These are phyloP conservation scores for Agonopterix alstromeriana DNA, from an alignment of 2,888 invertebrate genomes.

Conservation along the genomic window DNA sequence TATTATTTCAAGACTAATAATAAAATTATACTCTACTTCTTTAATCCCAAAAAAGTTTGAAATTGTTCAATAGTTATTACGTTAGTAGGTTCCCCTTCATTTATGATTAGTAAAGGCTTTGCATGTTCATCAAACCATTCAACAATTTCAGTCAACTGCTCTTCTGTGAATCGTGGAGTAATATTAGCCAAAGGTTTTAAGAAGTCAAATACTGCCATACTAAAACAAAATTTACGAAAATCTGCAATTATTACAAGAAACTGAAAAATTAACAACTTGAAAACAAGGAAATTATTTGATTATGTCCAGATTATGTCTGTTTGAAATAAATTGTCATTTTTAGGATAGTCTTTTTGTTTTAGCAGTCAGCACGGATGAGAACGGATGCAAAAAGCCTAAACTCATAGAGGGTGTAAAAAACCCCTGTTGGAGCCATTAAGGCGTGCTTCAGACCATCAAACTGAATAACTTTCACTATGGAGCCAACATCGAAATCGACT, in stretches of 20 bases:
- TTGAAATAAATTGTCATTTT: background rate
- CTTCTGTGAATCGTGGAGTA: slow-evolving; percentile 43
- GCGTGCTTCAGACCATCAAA: no score
- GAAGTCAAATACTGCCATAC: slow-evolving; percentile 40
- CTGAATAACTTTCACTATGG: no score
- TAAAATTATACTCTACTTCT: slow-evolving; percentile 42
- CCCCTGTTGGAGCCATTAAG: no score
- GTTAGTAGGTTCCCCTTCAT: slow-evolving; percentile 38
- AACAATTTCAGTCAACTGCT: slow-evolving; percentile 39
- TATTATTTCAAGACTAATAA: background rate
- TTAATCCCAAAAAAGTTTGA: slow-evolving; percentile 42
- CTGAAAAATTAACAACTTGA: background rate
- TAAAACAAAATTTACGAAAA: background rate
- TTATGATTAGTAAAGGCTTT: slow-evolving; percentile 35
- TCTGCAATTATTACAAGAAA: background rate
- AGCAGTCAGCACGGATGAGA: no score
- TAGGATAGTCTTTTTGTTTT: background rate
- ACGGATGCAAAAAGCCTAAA: no score
- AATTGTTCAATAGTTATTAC: slow-evolving; percentile 52
- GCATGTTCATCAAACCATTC: slow-evolving; percentile 50
- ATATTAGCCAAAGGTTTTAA: slow-evolving; percentile 39
- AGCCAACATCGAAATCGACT: no score
- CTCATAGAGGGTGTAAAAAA: no score
- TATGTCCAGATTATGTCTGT: background rate
- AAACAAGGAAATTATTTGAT: background rate